phyloP scores from a whole-genome alignment of 2,888 invertebrate genomes.

The Spodoptera littoralis region DNA sequence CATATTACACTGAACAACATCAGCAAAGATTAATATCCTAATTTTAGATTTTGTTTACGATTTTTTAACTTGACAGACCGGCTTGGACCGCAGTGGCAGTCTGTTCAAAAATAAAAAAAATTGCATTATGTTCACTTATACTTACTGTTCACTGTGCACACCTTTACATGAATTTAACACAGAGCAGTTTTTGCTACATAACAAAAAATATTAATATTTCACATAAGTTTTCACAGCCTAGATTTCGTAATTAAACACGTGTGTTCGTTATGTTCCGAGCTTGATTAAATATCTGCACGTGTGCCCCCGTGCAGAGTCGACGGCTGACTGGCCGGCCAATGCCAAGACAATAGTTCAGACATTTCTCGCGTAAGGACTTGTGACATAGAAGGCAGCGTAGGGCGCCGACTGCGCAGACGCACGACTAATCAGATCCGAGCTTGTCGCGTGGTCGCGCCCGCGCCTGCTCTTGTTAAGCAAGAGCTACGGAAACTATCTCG shows the following conservation, averaged over 20 bases:
- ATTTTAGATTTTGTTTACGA: slow-evolving; percentile 35
- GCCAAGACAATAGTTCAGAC: slow-evolving; percentile 63
- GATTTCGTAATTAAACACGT: slow-evolving; percentile 61
- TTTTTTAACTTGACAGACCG: slow-evolving; percentile 36
- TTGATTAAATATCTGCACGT: slow-evolving; percentile 50
- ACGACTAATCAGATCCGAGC: slow-evolving; percentile 42
- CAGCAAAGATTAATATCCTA: slow-evolving; percentile 15
- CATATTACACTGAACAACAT: slow-evolving; percentile 11
- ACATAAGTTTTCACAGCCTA: slow-evolving; percentile 47
- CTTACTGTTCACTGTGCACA: slow-evolving; percentile 46
- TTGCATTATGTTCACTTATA: slow-evolving; percentile 23
- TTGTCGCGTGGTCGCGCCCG: slow-evolving; percentile 22
- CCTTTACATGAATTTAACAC: slow-evolving; percentile 28
- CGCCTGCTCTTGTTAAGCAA: slow-evolving; percentile 32
- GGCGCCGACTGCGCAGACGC: slow-evolving; percentile 55
- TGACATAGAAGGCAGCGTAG: slow-evolving; percentile 71
- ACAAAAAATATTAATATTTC: slow-evolving; percentile 19
- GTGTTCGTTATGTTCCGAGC: slow-evolving; percentile 37
- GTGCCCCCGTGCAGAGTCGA: slow-evolving; percentile 51
- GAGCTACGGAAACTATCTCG: slow-evolving; percentile 44
- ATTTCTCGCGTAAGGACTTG: slow-evolving; percentile 73
- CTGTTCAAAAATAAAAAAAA: slow-evolving; percentile 26
- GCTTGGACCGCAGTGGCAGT: slow-evolving; percentile 16
- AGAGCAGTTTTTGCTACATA: slow-evolving; percentile 10
- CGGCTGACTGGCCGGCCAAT: slow-evolving; percentile 68